These are phyloP conservation scores for Procambarus clarkii DNA, from an alignment of 1,140 invertebrate genomes.

Conservation along the genomic window DNA sequence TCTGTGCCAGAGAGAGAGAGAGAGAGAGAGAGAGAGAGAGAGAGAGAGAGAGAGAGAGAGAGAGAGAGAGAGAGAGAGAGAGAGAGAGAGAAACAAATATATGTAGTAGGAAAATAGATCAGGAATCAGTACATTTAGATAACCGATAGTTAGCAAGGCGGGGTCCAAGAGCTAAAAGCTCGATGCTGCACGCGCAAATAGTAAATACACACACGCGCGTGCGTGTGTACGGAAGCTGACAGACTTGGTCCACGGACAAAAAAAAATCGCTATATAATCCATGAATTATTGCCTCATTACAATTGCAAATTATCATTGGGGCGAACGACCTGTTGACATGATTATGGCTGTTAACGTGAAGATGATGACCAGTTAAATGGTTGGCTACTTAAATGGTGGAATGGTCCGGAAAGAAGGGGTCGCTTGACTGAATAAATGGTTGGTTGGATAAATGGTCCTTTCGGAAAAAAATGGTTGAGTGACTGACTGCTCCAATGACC, in stretches of 20 bases:
- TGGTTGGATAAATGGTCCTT: background rate
- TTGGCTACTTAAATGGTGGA: background rate
- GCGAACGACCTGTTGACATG: background rate
- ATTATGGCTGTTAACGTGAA: background rate
- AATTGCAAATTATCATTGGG: background rate
- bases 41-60: too few species aligned
- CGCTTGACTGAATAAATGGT: background rate
- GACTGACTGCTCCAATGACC: too few species aligned
- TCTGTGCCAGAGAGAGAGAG: too few species aligned
- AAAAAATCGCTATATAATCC: background rate
- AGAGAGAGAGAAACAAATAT: too few species aligned
- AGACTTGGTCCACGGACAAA: background rate
- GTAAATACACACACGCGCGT: background rate
- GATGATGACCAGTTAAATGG: background rate
- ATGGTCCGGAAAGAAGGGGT: background rate
- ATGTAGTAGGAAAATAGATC: too few species aligned
- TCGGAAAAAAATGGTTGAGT: too few species aligned
- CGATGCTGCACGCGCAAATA: too few species aligned
- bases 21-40: too few species aligned
- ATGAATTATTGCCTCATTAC: conserved; percentile 8
- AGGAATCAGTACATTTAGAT: too few species aligned
- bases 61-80: too few species aligned
- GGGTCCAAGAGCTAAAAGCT: too few species aligned
- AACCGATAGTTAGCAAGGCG: too few species aligned
- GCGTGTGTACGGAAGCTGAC: background rate